A percentile compares a stretch with the other conserved stretches of the same genome.
Evolutionary conservation across 2,797 vertebrate genomes (phyloP).

Genomic region (Lithobates pipiens): DNA sequence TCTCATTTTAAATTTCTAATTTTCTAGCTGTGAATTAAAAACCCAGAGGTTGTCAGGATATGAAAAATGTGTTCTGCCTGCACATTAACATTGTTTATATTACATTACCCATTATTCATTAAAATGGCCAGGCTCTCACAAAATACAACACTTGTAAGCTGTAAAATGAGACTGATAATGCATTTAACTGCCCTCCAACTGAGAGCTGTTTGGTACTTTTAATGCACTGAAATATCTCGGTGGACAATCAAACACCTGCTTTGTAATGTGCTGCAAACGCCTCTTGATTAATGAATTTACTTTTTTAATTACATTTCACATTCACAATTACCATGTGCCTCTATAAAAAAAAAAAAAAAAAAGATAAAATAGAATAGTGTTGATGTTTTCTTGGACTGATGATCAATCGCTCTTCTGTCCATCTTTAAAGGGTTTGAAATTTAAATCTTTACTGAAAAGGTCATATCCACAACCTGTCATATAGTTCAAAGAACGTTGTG

Average conservation of each 20-base stretch:
- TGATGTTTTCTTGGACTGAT: constrained; percentile 39
- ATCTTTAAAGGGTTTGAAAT: constrained; percentile 32
- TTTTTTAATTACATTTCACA: constrained; percentile 52
- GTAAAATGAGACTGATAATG: constrained; percentile 22
- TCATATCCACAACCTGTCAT: constrained; percentile 15
- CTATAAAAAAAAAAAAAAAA: constrained; percentile 33
- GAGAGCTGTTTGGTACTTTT: constrained; percentile 24
- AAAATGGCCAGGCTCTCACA: constrained; percentile 13
- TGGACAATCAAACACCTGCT: constrained; percentile 46
- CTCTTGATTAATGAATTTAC: constrained; percentile 43
- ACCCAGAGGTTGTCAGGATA: not conserved
- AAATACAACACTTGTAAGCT: constrained; percentile 1
- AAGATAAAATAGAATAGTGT: constrained; percentile 20
- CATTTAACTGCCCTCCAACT: constrained; percentile 19
- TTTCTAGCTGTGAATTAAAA: not conserved
- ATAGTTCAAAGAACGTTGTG: not conserved
- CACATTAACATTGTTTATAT: constrained; percentile 27
- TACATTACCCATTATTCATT: constrained; percentile 23
- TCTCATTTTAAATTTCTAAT: not conserved
- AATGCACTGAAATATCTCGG: constrained; percentile 38
- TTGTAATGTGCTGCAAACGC: constrained; percentile 39
- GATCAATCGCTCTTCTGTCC: constrained; percentile 17
- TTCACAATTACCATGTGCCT: constrained; percentile 44
- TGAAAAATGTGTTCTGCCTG: not conserved
- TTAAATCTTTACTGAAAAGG: constrained; percentile 45